Conservation (phyloP, 2,888 invertebrate species). For the Acronicta alni region DNA sequence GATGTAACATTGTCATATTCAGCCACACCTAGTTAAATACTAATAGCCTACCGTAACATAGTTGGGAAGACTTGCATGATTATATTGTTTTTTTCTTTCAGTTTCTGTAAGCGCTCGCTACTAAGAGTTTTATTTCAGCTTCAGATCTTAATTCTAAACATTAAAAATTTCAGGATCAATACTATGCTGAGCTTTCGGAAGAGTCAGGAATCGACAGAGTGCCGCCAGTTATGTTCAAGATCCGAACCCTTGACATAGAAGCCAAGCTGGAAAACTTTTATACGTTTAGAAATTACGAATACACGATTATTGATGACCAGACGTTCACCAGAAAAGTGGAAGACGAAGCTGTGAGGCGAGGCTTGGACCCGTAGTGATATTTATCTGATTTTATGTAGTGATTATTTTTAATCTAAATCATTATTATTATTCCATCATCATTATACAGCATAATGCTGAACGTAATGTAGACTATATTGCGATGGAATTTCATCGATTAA, state of each 20-base stretch:
- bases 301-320: conserved; percentile 75
- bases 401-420: neutral
- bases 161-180: conserved; percentile 71
- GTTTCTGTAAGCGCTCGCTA: neutral
- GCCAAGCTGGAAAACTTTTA: conserved; percentile 77
- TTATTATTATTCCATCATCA: neutral
- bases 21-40: too few species aligned
- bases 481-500: too few species aligned
- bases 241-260: conserved; percentile 68
- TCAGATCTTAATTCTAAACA: neutral
- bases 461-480: too few species aligned
- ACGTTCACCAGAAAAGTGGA: conserved; percentile 71
- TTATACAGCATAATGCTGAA: neutral
- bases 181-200: conserved; percentile 74
- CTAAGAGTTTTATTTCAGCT: neutral
- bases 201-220: conserved; percentile 82
- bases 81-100: neutral
- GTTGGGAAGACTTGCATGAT: too few species aligned
- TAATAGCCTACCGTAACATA: too few species aligned
- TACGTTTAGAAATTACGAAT: conserved; percentile 78
- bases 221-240: conserved; percentile 82
- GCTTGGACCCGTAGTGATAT: conserved; percentile 39
- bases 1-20: too few species aligned
- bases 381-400: neutral
- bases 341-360: conserved; percentile 32